phyloP scores from a whole-genome alignment of 2,888 invertebrate genomes.

The Drosophila peninsularis region DNA sequence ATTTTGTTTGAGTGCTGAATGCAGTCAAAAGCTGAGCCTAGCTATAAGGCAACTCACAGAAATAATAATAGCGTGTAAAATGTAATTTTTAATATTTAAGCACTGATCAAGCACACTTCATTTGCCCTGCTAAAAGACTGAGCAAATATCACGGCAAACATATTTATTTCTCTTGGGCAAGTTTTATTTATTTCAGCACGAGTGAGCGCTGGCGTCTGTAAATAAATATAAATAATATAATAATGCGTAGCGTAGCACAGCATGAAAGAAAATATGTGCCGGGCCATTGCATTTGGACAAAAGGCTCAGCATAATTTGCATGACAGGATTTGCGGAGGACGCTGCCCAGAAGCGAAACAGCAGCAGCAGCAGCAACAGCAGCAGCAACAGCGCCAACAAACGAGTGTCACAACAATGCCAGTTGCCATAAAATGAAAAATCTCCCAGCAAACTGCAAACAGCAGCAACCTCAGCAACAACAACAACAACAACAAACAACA shows the following conservation, averaged over 20 bases:
- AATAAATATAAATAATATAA: slow-evolving; percentile 52
- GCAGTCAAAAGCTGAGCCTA: not conserved
- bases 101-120: slow-evolving; percentile 28
- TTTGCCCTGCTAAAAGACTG: slow-evolving; percentile 11
- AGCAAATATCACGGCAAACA: slow-evolving; percentile 11
- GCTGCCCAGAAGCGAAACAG: slow-evolving; percentile 27
- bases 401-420: slow-evolving; percentile 67
- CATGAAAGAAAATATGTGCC: slow-evolving; percentile 55
- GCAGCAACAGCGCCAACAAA: slow-evolving; percentile 24
- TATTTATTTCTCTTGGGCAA: slow-evolving; percentile 7
- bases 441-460: slow-evolving; percentile 31
- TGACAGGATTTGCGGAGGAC: slow-evolving; percentile 50
- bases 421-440: slow-evolving; percentile 39
- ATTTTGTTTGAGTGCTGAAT: not conserved
- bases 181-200: slow-evolving; percentile 12
- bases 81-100: slow-evolving; percentile 24
- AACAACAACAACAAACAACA: slow-evolving; percentile 22
- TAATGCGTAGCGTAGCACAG: slow-evolving; percentile 46
- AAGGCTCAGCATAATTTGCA: slow-evolving; percentile 65
- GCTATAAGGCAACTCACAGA: not conserved
- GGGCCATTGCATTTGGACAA: slow-evolving; percentile 61
- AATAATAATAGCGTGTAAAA: not conserved
- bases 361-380: slow-evolving; percentile 13
- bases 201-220: slow-evolving; percentile 6
- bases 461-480: slow-evolving; percentile 15